phyloP scores from a whole-genome alignment of 2,113 vertebrate genomes.

The Glaucomys volans region DNA sequence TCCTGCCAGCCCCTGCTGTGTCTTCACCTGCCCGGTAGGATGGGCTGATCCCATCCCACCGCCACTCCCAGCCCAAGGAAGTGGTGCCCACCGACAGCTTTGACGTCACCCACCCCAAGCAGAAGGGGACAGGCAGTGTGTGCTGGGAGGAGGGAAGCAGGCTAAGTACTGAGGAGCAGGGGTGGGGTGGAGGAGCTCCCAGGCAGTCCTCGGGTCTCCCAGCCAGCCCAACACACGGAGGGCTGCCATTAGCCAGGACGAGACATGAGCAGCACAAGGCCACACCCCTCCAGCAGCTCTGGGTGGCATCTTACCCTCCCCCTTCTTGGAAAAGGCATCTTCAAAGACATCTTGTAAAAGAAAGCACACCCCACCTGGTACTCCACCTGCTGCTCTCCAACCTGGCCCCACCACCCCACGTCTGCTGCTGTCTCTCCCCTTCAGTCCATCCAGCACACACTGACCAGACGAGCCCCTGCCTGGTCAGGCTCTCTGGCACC shows the following conservation, averaged over 20 bases:
- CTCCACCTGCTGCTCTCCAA: no score
- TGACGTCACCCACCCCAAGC: neutral
- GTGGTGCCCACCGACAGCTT: neutral
- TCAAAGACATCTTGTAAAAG: neutral
- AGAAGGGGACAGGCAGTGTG: neutral
- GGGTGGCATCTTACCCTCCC: neutral
- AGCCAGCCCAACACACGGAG: conserved; percentile 54
- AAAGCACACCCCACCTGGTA: neutral
- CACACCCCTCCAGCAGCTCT: neutral
- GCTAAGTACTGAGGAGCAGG: neutral
- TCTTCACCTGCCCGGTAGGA: neutral
- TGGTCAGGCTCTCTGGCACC: neutral
- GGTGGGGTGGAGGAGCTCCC: neutral
- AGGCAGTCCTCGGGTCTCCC: conserved; percentile 22
- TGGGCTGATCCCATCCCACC: neutral
- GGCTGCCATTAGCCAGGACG: conserved; percentile 58
- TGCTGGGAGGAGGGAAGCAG: neutral
- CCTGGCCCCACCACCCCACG: accelerated
- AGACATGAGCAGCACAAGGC: conserved; percentile 56
- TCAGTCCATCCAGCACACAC: no score
- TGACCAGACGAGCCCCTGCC: accelerated
- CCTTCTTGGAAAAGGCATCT: conserved; percentile 29
- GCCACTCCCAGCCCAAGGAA: neutral
- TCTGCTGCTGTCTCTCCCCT: neutral
- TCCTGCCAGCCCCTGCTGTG: neutral